Base-by-base conservation (phyloP, 2,113 vertebrate genomes). In the Hydrochoerus hydrochaeris region DNA sequence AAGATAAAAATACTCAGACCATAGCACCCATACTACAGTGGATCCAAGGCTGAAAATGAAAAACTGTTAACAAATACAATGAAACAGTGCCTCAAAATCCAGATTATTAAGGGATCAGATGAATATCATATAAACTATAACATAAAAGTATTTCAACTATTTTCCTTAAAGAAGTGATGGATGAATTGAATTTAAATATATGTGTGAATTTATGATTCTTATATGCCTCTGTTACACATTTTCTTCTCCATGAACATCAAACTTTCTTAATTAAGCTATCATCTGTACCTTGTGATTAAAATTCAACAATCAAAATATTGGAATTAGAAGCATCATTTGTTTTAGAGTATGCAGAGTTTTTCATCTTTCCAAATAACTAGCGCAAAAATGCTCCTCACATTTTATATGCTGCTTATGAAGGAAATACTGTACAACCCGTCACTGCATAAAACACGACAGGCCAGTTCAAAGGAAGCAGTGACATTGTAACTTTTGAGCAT, bases 261-360 rank as follows among this genome's bases (percentile, higher is more conserved):
- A 63, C 52, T 86, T 94, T 62, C 83, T 93, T 96, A 97, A 96
- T 94, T 97, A 96, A 91, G 93, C 73, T 96, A 95, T 91, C 94
- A 96, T 60, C 52, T 63, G 85, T 78, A 94, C 83, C 62, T 97
- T 91, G 78, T 91, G 69, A 86, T 96, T 96, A 93, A 30, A 94
- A 86, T 89, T 84, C 78, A 96, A 94, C 83, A 95, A 94, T 97
- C 95, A 94, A 87, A 97, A 95, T 65, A 32, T 46, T 52, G 38
- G 41, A 94, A 91, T 92, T 85, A 73, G 52, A 78, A 81, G 46
- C 44, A 92, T n/a, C 67, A 86, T 94, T 93, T 96, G 93, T 91
- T 92, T 96, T 46, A 78, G 32, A 87, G 83, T 71, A 44, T 24
- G 10, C 10, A 87, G 62, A 87, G 38, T 30, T 87, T 38, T 93